phyloP scores from a whole-genome alignment of 2,113 vertebrate genomes.

The Alosa alosa region DNA sequence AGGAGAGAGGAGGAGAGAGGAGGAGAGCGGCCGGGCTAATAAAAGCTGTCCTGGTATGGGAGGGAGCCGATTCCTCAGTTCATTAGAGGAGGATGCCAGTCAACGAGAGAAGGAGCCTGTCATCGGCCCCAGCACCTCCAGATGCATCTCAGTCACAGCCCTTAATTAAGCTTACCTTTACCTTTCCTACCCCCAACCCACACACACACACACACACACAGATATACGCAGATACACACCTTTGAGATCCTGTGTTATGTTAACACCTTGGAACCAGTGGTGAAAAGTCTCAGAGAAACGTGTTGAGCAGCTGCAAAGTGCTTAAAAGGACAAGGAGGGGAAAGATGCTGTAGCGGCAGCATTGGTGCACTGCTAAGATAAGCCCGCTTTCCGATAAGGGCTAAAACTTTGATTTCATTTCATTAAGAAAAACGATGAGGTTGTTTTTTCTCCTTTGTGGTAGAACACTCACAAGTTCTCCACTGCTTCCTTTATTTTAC shows the following conservation, averaged over 20 bases:
- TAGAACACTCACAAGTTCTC: neutral
- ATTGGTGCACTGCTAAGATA: neutral
- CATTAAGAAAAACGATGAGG: neutral
- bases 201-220: conserved; percentile 13
- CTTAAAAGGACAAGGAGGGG: neutral
- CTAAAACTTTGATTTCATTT: conserved; percentile 14
- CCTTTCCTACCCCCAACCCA: neutral
- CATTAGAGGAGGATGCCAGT: conserved; percentile 52
- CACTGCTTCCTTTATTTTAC: neutral
- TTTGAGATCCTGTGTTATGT: conserved; percentile 7
- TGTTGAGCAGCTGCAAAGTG: conserved; percentile 18
- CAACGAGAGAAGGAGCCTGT: conserved; percentile 45
- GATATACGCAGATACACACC: neutral
- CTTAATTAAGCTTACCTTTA: conserved; percentile 64
- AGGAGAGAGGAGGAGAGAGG: no score
- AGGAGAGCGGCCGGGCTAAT: conserved; percentile 29
- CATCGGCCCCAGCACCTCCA: conserved; percentile 32
- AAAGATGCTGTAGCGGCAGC: neutral
- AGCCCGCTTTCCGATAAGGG: neutral
- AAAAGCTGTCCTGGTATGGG: conserved; percentile 33
- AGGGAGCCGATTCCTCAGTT: conserved; percentile 55
- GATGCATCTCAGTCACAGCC: conserved; percentile 27
- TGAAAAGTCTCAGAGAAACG: neutral
- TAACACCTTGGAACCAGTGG: neutral
- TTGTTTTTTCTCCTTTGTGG: neutral